phyloP scores from a whole-genome alignment of 2,113 vertebrate species.

The Gobio gobio region DNA sequence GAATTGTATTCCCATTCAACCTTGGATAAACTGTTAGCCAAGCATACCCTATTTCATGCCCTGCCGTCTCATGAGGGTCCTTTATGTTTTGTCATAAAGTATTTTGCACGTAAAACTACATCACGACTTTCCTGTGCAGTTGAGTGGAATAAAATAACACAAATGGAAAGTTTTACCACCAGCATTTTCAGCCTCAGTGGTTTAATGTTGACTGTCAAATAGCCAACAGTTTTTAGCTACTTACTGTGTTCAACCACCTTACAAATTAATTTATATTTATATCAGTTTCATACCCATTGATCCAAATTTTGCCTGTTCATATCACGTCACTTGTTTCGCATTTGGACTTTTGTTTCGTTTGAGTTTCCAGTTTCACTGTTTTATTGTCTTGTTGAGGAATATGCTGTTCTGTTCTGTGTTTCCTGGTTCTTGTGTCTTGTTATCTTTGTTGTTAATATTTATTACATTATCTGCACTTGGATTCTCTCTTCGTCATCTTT shows the following conservation, averaged over 20 bases:
- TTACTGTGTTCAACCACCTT: background rate
- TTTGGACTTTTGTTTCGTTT: too few relatives aligned
- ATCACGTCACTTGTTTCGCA: too few relatives aligned
- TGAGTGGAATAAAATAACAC: slow-evolving; percentile 25
- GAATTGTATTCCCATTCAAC: slow-evolving; percentile 59
- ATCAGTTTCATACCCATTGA: background rate
- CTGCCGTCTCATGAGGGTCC: slow-evolving; percentile 46
- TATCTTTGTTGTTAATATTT: too few relatives aligned
- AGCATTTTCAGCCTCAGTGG: slow-evolving; percentile 14
- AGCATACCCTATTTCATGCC: slow-evolving; percentile 62
- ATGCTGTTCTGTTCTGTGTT: too few relatives aligned
- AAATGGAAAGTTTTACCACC: slow-evolving; percentile 40
- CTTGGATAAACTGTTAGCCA: slow-evolving; percentile 49
- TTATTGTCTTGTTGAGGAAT: too few relatives aligned
- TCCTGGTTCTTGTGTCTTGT: too few relatives aligned
- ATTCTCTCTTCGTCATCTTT: too few relatives aligned
- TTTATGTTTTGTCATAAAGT: slow-evolving; percentile 53
- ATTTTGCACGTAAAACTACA: slow-evolving; percentile 48
- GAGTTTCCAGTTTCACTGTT: too few relatives aligned
- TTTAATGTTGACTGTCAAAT: slow-evolving; percentile 35
- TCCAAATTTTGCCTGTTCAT: background rate
- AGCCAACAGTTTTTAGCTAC: background rate
- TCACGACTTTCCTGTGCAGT: slow-evolving; percentile 19
- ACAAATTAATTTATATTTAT: background rate
- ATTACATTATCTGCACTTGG: too few relatives aligned